A percentile compares a stretch with the other conserved stretches of the same genome.
These are phyloP conservation scores for Ellobium chinense DNA, from an alignment of 2,888 invertebrate genomes.

Conservation along the genomic window DNA sequence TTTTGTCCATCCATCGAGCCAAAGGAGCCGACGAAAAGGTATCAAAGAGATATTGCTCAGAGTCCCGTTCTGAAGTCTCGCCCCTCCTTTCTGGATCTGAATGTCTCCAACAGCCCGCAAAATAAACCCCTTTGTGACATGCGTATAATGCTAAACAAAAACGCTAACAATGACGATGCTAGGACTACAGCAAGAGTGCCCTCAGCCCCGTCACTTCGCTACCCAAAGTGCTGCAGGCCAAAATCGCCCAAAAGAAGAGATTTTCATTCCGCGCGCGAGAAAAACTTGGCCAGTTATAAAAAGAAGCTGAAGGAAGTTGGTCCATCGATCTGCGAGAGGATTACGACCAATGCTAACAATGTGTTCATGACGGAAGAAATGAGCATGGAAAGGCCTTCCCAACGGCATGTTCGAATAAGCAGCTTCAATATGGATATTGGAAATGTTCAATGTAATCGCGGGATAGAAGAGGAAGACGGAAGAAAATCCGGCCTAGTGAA, in stretches of 20 bases:
- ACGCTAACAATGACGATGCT: too few species aligned
- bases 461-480: too few species aligned
- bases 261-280: neutral
- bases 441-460: neutral
- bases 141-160: too few species aligned
- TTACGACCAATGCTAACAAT: neutral
- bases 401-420: neutral
- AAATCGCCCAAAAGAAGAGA: neutral
- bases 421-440: neutral
- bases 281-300: neutral
- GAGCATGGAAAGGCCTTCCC: neutral
- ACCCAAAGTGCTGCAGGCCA: neutral
- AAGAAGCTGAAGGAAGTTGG: neutral
- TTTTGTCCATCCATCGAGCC: neutral
- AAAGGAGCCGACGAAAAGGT: constrained; percentile 22
- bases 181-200: too few species aligned
- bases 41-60: neutral
- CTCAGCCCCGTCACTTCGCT: too few species aligned
- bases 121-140: too few species aligned
- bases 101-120: too few species aligned
- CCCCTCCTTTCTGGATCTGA: neutral
- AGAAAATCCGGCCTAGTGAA: too few species aligned
- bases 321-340: neutral
- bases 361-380: neutral
- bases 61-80: constrained; percentile 12